phyloP scores from a whole-genome alignment of 30 jellyfish, hydroid and myxozoan species.

The Calvadosia cruxmelitensis region DNA sequence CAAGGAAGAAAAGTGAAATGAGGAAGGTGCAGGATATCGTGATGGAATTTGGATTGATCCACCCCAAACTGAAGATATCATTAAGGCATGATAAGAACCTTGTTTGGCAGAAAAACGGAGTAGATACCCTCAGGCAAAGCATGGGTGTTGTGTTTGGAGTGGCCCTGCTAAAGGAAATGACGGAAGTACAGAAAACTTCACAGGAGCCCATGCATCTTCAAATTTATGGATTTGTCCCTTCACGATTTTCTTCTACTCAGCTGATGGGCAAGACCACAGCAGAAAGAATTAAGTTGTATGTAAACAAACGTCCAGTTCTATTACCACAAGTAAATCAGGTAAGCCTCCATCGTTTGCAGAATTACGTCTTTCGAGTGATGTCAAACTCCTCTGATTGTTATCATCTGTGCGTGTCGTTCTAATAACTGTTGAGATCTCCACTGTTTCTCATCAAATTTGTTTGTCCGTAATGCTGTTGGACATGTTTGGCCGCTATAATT shows the following conservation, averaged over 20 bases:
- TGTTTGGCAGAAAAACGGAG: conserved; percentile 46
- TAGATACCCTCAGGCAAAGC: conserved; percentile 1
- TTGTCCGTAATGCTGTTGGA: too few species aligned
- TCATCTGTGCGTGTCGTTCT: too few species aligned
- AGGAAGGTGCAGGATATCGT: conserved; percentile 42
- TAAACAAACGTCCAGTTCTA: conserved; percentile 55
- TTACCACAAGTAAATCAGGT: conserved; percentile 23
- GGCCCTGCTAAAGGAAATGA: background rate
- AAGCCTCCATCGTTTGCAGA: background rate
- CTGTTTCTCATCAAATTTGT: too few species aligned
- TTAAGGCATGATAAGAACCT: conserved; percentile 34
- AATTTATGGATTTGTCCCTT: conserved; percentile 29
- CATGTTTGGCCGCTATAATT: too few species aligned
- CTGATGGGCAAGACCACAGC: conserved; percentile 16
- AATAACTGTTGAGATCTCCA: too few species aligned
- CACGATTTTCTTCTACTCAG: conserved; percentile 5
- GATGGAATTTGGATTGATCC: conserved; percentile 26
- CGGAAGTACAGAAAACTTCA: background rate
- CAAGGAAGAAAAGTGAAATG: conserved; percentile 35
- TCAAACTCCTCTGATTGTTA: too few species aligned
- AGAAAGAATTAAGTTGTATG: conserved; percentile 31
- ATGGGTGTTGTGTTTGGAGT: conserved; percentile 32
- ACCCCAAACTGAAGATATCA: conserved; percentile 30
- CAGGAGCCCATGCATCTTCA: background rate
- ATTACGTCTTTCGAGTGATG: background rate